These are phyloP conservation scores for Leguminivora glycinivorella DNA, from an alignment of 1,140 invertebrate genomes.

Conservation along the genomic window DNA sequence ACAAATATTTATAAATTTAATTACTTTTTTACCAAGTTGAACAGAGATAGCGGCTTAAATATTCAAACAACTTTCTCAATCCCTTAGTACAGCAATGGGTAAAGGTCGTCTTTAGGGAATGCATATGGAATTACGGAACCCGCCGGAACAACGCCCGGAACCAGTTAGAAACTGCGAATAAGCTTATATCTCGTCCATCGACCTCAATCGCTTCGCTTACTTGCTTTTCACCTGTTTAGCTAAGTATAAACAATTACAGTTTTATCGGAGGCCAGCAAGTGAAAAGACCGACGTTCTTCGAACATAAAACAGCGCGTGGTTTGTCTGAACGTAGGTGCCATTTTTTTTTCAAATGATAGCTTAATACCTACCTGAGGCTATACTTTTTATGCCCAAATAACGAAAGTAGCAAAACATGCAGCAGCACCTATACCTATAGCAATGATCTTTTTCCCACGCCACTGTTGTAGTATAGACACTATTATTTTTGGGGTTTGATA, in stretches of 20 bases:
- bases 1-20: neutral
- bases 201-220: slow-evolving; percentile 15
- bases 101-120: neutral
- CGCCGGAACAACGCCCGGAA: neutral
- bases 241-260: slow-evolving; percentile 11
- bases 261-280: neutral
- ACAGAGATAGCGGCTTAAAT: neutral
- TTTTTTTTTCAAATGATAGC: no score
- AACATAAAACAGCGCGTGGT: neutral
- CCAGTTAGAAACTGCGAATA: slow-evolving; percentile 24
- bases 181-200: slow-evolving; percentile 15
- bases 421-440: no score
- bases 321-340: no score
- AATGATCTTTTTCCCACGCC: no score
- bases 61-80: slow-evolving; percentile 22
- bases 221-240: slow-evolving; percentile 14
- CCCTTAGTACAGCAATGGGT: neutral
- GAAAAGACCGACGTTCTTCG: neutral
- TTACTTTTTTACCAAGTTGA: neutral
- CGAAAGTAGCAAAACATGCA: no score
- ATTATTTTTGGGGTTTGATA: no score
- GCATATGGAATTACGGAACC: neutral
- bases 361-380: no score
- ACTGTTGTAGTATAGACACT: no score
- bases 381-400: no score